Evolutionary conservation across 2,888 invertebrate genomes (phyloP).

Genomic region (Meliscaeva auricollis): DNA sequence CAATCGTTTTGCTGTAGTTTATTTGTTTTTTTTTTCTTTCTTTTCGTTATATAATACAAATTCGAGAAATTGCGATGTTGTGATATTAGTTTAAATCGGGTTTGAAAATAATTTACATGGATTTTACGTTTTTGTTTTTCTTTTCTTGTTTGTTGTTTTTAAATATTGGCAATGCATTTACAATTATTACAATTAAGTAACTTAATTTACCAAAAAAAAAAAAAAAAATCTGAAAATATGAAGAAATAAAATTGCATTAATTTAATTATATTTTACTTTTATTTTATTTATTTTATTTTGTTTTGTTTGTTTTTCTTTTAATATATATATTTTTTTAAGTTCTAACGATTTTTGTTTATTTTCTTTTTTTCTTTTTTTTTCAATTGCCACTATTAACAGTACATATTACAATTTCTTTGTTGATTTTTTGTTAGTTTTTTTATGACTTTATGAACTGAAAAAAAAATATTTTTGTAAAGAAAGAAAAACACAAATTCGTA

Average conservation of each 20-base stretch:
- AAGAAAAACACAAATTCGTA: constrained; percentile 26
- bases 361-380: constrained; percentile 50
- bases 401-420: constrained; percentile 66
- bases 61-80: constrained; percentile 47
- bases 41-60: constrained; percentile 40
- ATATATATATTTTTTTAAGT: constrained; percentile 66
- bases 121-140: neutral
- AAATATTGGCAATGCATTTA: constrained; percentile 20
- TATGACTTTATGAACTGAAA: constrained; percentile 53
- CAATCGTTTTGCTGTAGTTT: neutral
- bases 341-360: constrained; percentile 68
- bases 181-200: constrained; percentile 20
- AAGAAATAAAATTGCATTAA: constrained; percentile 51
- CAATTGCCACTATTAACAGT: constrained; percentile 75
- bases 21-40: neutral
- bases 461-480: neutral
- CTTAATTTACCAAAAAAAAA: constrained; percentile 15
- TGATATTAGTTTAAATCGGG: constrained; percentile 4
- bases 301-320: constrained; percentile 44
- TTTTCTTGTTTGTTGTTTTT: neutral
- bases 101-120: constrained; percentile 23
- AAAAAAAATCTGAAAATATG: constrained; percentile 36
- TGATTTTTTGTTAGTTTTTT: constrained; percentile 30
- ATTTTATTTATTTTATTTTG: constrained; percentile 38
- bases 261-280: constrained; percentile 41